Percentiles rank a stretch among this genome's conserved stretches.
Conservation (phyloP, 2,797 vertebrate genomes). For the Acanthis flammea region DNA sequence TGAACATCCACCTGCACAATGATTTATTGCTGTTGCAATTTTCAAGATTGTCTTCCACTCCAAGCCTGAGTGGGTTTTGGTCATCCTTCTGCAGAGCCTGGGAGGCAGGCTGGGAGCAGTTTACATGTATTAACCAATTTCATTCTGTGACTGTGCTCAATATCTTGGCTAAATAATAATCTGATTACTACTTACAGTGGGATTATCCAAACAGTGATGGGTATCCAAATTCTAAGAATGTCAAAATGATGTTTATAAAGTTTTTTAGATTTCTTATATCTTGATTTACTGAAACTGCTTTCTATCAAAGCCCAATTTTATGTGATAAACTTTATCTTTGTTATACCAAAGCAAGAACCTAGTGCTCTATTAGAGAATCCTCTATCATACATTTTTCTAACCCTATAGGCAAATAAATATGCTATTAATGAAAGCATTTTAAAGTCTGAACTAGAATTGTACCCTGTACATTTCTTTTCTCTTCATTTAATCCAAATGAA, state of each 20-base stretch:
- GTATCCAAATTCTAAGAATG: neutral
- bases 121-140: neutral
- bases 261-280: neutral
- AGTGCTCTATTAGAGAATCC: neutral
- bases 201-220: neutral
- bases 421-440: neutral
- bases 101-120: neutral
- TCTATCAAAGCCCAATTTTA: neutral
- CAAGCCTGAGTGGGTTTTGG: accelerated
- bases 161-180: neutral
- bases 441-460: neutral
- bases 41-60: neutral
- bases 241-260: neutral
- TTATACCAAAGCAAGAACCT: neutral
- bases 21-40: neutral
- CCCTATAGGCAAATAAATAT: neutral
- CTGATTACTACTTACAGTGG: neutral
- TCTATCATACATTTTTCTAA: neutral
- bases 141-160: neutral
- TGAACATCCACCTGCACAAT: neutral
- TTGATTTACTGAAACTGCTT: neutral
- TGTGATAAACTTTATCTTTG: neutral
- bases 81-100: neutral
- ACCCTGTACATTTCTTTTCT: neutral
- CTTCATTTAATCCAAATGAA: neutral